phyloP scores from a whole-genome alignment of 1,140 invertebrate genomes.

The Phymastichus coffea region DNA sequence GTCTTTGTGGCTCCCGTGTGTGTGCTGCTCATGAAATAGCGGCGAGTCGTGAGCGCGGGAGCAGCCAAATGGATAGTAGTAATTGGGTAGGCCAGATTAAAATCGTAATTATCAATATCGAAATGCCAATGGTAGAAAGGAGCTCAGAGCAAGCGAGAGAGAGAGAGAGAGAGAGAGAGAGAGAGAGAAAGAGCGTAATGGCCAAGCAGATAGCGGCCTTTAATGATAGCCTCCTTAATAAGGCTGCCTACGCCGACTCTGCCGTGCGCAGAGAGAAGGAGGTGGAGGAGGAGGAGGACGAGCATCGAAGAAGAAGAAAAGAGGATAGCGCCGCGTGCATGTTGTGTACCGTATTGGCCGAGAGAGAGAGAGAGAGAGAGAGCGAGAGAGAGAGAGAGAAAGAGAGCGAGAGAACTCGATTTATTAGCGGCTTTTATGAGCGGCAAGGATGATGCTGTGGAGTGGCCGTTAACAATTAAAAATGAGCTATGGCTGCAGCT shows the following conservation, averaged over 20 bases:
- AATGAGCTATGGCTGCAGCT: too few species aligned
- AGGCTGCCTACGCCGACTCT: conserved; percentile 43
- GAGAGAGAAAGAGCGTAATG: too few species aligned
- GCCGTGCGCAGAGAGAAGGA: conserved; percentile 34
- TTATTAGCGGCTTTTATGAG: too few species aligned
- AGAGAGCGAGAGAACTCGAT: too few species aligned
- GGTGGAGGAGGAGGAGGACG: too few species aligned
- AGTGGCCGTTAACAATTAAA: too few species aligned
- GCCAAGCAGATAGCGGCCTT: conserved; percentile 41
- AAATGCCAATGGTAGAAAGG: conserved; percentile 37
- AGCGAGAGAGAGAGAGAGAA: too few species aligned
- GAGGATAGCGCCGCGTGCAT: conserved; percentile 12
- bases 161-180: too few species aligned
- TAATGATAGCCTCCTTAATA: conserved; percentile 52
- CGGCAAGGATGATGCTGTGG: too few species aligned
- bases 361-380: too few species aligned
- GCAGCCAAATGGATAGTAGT: conserved; percentile 39
- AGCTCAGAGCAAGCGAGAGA: neutral
- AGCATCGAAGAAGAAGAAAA: conserved; percentile 22
- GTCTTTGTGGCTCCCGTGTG: conserved; percentile 3
- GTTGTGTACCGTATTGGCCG: conserved; percentile 25
- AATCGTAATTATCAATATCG: conserved; percentile 50
- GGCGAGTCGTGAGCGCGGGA: conserved; percentile 18
- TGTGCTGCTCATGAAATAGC: conserved; percentile 23
- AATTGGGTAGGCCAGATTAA: conserved; percentile 46